A percentile compares a stretch with the other conserved stretches of the same genome.
phyloP scores from a whole-genome alignment of 2,888 invertebrate species.

The Spodoptera exigua region DNA sequence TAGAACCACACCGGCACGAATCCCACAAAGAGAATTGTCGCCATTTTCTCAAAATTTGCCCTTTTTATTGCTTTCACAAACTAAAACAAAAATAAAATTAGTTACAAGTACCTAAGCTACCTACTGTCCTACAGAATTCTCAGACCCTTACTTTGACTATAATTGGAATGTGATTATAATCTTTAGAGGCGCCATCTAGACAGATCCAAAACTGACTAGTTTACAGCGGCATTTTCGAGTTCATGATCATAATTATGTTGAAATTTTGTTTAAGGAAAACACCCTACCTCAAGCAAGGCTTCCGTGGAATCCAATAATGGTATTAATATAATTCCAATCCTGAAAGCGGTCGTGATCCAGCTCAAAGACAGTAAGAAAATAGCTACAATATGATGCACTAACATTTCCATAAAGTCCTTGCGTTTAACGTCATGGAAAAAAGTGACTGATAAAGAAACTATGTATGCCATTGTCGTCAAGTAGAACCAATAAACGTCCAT shows the following conservation, averaged over 20 bases:
- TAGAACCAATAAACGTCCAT: slow-evolving; percentile 98
- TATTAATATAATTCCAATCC: slow-evolving; percentile 96
- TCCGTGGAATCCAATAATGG: slow-evolving; percentile 96
- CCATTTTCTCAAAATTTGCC: slow-evolving; percentile 95
- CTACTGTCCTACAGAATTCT: too few species aligned
- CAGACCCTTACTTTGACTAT: too few species aligned
- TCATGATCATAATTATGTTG: too few species aligned
- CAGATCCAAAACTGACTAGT: too few species aligned
- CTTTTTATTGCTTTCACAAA: slow-evolving; percentile 98
- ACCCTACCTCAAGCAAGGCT: slow-evolving; percentile 65
- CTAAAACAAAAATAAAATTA: slow-evolving; percentile 85
- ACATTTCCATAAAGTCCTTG: slow-evolving; percentile 98
- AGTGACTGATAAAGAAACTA: slow-evolving; percentile 97
- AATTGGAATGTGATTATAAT: too few species aligned
- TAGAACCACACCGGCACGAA: slow-evolving; percentile 97
- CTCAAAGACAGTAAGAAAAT: slow-evolving; percentile 96
- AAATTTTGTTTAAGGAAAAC: slow-evolving; percentile 21
- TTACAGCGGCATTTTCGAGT: too few species aligned
- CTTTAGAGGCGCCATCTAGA: too few species aligned
- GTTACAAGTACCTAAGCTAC: too few species aligned
- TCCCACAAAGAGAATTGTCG: slow-evolving; percentile 95
- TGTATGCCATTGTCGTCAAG: slow-evolving; percentile 97
- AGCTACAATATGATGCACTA: slow-evolving; percentile 97
- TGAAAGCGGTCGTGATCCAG: slow-evolving; percentile 97
- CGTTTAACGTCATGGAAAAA: slow-evolving; percentile 97